Evolutionary conservation across 1,140 invertebrate species (phyloP).

Genomic region (Tetramorium alpestre): DNA sequence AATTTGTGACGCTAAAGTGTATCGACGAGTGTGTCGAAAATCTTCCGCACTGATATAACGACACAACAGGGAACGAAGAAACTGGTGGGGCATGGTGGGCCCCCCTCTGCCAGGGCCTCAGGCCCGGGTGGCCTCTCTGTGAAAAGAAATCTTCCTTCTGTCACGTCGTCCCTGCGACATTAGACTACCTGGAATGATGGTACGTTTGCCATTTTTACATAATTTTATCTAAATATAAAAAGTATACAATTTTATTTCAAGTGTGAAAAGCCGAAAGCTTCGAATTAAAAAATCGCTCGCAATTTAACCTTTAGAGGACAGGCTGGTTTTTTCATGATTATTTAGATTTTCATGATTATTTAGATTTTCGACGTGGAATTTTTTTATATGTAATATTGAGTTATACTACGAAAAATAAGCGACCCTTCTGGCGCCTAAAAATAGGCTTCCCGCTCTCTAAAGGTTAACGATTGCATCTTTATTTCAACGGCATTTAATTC

Average conservation of each 20-base stretch:
- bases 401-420: no score
- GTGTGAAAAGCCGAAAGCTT: neutral
- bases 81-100: conserved; percentile 76
- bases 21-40: neutral
- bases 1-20: neutral
- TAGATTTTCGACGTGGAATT: no score
- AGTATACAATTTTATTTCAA: neutral
- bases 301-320: no score
- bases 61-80: neutral
- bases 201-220: conserved; percentile 62
- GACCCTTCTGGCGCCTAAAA: no score
- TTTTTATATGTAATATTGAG: no score
- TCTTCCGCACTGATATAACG: neutral
- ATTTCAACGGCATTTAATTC: neutral
- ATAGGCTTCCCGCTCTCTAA: no score
- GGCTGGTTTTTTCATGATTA: no score
- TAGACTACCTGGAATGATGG: conserved; percentile 84
- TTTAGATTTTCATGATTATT: no score
- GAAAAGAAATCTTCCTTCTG: conserved; percentile 70
- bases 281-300: neutral
- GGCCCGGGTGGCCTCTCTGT: conserved; percentile 78
- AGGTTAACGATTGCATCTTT: neutral
- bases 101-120: conserved; percentile 75
- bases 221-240: neutral
- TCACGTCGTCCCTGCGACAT: conserved; percentile 71